These are phyloP conservation scores for Centropus unirufus DNA, from an alignment of 2,113 vertebrate species.

Conservation along the genomic window DNA sequence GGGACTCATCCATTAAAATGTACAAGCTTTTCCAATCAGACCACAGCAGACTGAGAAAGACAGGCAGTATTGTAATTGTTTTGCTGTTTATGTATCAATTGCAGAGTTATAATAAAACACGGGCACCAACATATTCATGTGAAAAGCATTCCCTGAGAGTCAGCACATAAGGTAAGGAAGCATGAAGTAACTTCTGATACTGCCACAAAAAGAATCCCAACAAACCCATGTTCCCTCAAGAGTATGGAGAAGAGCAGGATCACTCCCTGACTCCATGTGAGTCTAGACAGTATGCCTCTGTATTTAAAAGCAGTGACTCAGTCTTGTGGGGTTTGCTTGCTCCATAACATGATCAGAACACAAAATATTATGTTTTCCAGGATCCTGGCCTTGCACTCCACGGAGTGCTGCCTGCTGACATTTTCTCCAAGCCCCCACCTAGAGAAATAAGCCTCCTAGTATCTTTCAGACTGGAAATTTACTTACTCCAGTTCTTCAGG, in stretches of 20 bases:
- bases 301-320: neutral
- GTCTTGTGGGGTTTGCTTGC: neutral
- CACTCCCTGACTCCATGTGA: neutral
- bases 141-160: neutral
- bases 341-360: neutral
- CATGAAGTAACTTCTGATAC: neutral
- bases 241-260: neutral
- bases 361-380: constrained; percentile 8
- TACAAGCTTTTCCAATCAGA: neutral
- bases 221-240: neutral
- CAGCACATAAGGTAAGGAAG: neutral
- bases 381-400: neutral
- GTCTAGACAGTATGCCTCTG: neutral
- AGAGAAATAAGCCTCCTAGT: neutral
- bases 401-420: neutral
- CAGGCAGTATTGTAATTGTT: neutral
- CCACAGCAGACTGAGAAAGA: neutral
- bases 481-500: neutral
- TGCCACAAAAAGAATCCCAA: neutral
- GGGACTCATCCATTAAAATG: neutral
- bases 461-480: constrained; percentile 23
- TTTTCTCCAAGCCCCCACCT: neutral
- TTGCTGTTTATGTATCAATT: neutral
- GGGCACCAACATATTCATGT: neutral
- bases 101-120: neutral